Evolutionary conservation across 2,888 invertebrate species (phyloP).

Genomic region (Papilio gigon): DNA sequence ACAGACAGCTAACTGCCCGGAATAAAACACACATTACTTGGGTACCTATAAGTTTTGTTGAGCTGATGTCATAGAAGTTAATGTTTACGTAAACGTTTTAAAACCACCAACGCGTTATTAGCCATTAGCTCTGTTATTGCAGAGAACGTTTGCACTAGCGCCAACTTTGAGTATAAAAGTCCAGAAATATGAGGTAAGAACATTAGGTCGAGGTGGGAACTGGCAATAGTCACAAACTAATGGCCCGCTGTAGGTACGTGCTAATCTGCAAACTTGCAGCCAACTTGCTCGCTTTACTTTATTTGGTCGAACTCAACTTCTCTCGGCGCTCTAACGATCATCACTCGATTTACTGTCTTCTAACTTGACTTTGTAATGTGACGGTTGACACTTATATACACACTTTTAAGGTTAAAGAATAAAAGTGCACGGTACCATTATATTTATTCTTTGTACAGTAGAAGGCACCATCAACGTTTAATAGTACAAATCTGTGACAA

Average conservation of each 20-base stretch:
- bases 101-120: too few species aligned
- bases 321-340: neutral
- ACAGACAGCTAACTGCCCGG: too few species aligned
- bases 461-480: too few species aligned
- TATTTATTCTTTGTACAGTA: too few species aligned
- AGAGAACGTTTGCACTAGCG: neutral
- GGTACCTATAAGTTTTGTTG: too few species aligned
- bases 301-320: neutral
- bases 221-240: constrained; percentile 1
- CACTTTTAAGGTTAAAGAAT: neutral
- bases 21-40: too few species aligned
- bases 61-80: too few species aligned
- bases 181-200: neutral
- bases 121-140: neutral
- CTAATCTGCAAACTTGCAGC: neutral
- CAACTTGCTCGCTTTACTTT: neutral
- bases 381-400: neutral
- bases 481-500: too few species aligned
- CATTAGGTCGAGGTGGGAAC: constrained; percentile 8
- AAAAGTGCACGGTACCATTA: neutral
- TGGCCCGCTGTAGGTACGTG: neutral
- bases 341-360: neutral
- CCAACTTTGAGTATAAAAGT: constrained; percentile 9
- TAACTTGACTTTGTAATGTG: neutral
- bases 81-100: too few species aligned